Evolutionary conservation across 1,140 invertebrate species (phyloP), one percentile per base, ranked within the genome.

Genomic region (Drusus annulatus): DNA sequence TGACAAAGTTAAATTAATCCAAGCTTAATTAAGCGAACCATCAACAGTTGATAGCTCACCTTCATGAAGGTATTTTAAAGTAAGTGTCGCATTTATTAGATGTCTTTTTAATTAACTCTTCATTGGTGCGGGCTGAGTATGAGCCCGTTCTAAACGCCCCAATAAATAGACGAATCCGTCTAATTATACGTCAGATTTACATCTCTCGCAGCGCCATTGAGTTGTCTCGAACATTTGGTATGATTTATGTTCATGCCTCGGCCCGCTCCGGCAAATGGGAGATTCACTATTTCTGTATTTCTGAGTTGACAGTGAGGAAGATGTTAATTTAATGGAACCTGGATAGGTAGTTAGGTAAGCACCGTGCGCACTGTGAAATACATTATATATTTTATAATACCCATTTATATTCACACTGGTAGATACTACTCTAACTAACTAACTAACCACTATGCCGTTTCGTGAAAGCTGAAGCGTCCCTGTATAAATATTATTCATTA

Each of bases 31-130:
- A 45, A 45, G 36, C 36, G 10, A 45, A 45, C 8, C 31, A 45
- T 13, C 36, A 45, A 0, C 0, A 45, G 10, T 45, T 45, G 10
- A 45, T 10, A 10, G n/a, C 54, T 1, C n/a, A n/a, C 16, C 28
- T 65, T 28, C 6, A 31, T 25, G 60, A 3, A 13, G 4, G 68
- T 52, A 50, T 71, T 71, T 71, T 16, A 71, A 45, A 71, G 63
- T 19, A 15, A 52, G 45, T 25, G 68, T 51, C 50, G 17, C 68
- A 54, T 21, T 6, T 25, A 65, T 65, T 65, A 28, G 68, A 52
- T n/a, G 36, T 52, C 50, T 71, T 23, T 71, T 54, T 71, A 71
- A 71, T 71, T 71, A 71, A 71, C 50, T 51, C 16, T 19, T 71
- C 17, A 71, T 71, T 21, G 23, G 68, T 45, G 13, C 36, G 5